phyloP scores from a whole-genome alignment of 2,113 vertebrate genomes.

The Charina bottae region DNA sequence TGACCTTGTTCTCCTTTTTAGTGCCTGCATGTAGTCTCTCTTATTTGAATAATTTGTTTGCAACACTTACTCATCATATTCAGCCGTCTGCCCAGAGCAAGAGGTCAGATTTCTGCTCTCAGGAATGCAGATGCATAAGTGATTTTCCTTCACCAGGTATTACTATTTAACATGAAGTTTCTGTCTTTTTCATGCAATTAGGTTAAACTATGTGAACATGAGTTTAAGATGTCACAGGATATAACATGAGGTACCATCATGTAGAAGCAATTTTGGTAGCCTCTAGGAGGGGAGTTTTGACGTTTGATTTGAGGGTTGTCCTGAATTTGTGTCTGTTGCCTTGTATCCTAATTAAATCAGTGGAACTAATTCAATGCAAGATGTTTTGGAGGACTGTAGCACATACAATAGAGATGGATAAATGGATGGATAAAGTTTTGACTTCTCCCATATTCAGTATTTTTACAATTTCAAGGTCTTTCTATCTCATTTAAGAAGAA shows the following conservation, averaged over 20 bases:
- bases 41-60: not conserved
- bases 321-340: not conserved
- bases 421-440: not conserved
- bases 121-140: not conserved
- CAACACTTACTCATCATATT: not conserved
- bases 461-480: not conserved
- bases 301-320: not conserved
- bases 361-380: not conserved
- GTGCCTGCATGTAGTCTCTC: not conserved
- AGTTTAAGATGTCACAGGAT: not conserved
- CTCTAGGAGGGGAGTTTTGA: not conserved
- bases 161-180: not conserved
- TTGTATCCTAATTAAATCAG: not conserved
- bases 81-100: not conserved
- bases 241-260: not conserved
- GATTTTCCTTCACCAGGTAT: not conserved
- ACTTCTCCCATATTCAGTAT: not conserved
- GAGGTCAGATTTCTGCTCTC: not conserved
- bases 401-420: not conserved
- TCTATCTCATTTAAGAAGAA: not conserved
- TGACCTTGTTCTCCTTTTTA: not conserved
- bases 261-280: not conserved
- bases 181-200: not conserved
- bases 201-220: not conserved
- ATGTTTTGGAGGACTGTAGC: not conserved